Evolutionary conservation across 2,797 vertebrate species (phyloP), one percentile per base, ranked within the genome.

Genomic region (Acestrorhynchus altus): DNA sequence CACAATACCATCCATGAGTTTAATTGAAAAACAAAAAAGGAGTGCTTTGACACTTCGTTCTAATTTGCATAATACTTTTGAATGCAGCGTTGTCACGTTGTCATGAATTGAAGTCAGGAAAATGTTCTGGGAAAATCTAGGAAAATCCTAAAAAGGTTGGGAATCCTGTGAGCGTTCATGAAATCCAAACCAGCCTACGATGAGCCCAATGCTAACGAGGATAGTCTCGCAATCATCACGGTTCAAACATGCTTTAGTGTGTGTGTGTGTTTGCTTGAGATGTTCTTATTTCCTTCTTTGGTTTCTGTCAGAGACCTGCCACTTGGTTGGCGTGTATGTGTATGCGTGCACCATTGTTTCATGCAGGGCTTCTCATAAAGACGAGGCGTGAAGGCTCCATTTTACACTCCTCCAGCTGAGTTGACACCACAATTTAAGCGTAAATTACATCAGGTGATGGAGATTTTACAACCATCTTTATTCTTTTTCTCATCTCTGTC

Each of bases 371-470:
- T 24, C 47, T 52, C 7, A 9, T 64, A 24, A 64, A n/a, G 39
- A 51, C 46, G 12, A 69, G 66, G 46, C 51, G 65, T 68, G 46
- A 68, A 68, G 22, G 66, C 28, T 10, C 26, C 51, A 67, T 67
- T 49, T 67, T 67, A 28, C 65, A 67, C 64, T 66, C 47, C 65
- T 31, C 22, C 64, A 67, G 65, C 66, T 69, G 66, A 18, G 18
- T 26, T 8, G 66, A 69, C 66, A 52, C 47, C 9, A 13, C 52
- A 35, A 52, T 18, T 52, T 69, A 5, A 35, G 11, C 16, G 2
- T 31, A 52, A 51, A 31, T 68, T 51, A 49, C 26, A n/a, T 1
- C 31, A 67, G 52, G 46, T 39, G 28, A 52, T 52, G 35, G 28
- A 12, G 5, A 1, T 52, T 69, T 31, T 28, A 44, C 16, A 69